Evolutionary conservation across 2,888 invertebrate genomes (phyloP).

Genomic region (Noctua fimbriata): DNA sequence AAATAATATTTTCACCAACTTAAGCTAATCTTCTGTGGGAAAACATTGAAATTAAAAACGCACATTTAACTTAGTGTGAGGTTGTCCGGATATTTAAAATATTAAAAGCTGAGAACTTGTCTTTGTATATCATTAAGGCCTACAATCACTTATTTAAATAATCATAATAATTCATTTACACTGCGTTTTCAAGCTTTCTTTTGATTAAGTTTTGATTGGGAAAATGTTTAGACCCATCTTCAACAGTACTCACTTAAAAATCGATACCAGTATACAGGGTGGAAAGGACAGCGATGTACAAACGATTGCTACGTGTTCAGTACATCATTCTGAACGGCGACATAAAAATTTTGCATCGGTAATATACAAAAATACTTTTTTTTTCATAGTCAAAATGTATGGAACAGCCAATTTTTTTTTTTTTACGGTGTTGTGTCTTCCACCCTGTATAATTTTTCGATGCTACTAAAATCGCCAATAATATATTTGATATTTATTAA

Average conservation of each 20-base stretch:
- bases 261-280: too few species aligned
- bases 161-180: constrained; percentile 38
- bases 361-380: too few species aligned
- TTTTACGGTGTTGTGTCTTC: background rate
- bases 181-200: constrained; percentile 42
- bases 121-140: constrained; percentile 39
- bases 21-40: constrained; percentile 33
- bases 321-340: too few species aligned
- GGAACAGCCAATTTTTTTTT: too few species aligned
- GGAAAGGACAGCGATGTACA: too few species aligned
- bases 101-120: constrained; percentile 44
- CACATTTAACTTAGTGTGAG: constrained; percentile 7
- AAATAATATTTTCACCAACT: background rate
- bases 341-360: too few species aligned
- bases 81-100: constrained; percentile 45
- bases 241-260: too few species aligned
- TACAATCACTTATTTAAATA: constrained; percentile 42
- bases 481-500: too few species aligned
- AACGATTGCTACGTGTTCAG: too few species aligned
- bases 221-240: constrained; percentile 1
- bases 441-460: background rate
- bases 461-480: background rate
- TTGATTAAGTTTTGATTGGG: constrained; percentile 21
- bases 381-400: too few species aligned
- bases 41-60: constrained; percentile 28